phyloP scores from a whole-genome alignment of 2,113 vertebrate genomes.

The Seriola rivoliana region DNA sequence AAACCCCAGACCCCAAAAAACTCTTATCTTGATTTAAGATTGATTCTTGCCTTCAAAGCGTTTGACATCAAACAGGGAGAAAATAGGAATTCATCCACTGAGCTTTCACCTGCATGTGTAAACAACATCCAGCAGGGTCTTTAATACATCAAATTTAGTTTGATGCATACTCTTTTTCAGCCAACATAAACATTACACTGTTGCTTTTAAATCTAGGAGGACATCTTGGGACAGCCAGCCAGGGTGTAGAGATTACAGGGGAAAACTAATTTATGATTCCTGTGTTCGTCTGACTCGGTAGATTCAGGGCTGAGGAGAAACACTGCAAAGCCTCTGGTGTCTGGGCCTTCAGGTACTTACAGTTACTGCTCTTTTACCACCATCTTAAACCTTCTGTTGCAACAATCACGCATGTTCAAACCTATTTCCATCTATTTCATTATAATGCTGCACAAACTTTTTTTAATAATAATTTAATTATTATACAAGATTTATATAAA shows the following conservation, averaged over 20 bases:
- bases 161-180: constrained; percentile 75
- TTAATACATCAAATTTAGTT: constrained; percentile 81
- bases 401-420: background rate
- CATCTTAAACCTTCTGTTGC: background rate
- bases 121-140: constrained; percentile 79
- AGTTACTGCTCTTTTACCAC: background rate
- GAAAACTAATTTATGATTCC: constrained; percentile 73
- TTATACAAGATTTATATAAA: background rate
- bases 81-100: constrained; percentile 64
- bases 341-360: constrained; percentile 34
- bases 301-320: constrained; percentile 69
- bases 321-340: constrained; percentile 36
- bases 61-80: constrained; percentile 74
- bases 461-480: too few species aligned
- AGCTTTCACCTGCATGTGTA: constrained; percentile 80
- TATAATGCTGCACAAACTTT: background rate
- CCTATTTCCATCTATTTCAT: background rate
- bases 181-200: constrained; percentile 83
- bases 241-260: constrained; percentile 72
- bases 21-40: constrained; percentile 56
- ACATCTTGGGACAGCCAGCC: constrained; percentile 77
- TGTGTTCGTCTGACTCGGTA: constrained; percentile 62
- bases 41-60: constrained; percentile 67
- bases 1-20: constrained; percentile 24
- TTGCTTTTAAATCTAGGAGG: constrained; percentile 81